Evolutionary conservation across 2,888 invertebrate genomes (phyloP).

Genomic region (Zaprionus obscuricornis): DNA sequence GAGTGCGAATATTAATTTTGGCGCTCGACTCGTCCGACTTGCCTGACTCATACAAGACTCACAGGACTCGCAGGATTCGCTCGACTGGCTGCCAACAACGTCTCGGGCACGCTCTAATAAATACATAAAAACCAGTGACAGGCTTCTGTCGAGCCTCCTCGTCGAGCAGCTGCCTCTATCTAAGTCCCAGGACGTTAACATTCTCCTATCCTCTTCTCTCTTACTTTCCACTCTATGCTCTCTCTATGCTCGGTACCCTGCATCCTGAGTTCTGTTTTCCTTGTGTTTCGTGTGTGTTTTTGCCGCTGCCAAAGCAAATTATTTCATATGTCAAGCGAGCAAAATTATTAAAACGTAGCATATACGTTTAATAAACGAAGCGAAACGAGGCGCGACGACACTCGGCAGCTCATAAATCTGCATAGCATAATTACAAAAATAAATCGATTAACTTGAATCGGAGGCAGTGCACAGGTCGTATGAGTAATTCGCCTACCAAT

Average conservation of each 20-base stretch:
- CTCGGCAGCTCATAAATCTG: conserved; percentile 38
- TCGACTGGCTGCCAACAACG: not conserved
- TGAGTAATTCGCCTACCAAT: conserved; percentile 57
- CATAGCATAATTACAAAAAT: conserved; percentile 62
- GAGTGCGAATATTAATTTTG: conserved; percentile 74
- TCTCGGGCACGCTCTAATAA: conserved; percentile 44
- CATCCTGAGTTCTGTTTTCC: not conserved
- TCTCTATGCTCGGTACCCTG: conserved; percentile 12
- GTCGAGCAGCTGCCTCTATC: conserved; percentile 21
- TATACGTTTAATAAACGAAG: conserved; percentile 49
- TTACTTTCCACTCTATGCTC: too few species aligned
- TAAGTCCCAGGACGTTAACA: conserved; percentile 15
- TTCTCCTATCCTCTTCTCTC: too few species aligned
- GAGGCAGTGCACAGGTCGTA: conserved; percentile 26
- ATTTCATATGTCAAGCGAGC: conserved; percentile 68
- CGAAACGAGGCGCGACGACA: conserved; percentile 14
- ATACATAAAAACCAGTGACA: conserved; percentile 38
- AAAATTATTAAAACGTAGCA: conserved; percentile 63
- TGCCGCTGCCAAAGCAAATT: conserved; percentile 60
- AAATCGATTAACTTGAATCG: conserved; percentile 66
- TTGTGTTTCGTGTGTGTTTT: conserved; percentile 24
- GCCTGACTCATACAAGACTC: not conserved
- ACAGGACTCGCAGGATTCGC: too few species aligned
- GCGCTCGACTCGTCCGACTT: conserved; percentile 28
- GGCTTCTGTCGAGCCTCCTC: conserved; percentile 11